phyloP scores from a whole-genome alignment of 1,140 invertebrate species.

The Brachionus rubens region DNA sequence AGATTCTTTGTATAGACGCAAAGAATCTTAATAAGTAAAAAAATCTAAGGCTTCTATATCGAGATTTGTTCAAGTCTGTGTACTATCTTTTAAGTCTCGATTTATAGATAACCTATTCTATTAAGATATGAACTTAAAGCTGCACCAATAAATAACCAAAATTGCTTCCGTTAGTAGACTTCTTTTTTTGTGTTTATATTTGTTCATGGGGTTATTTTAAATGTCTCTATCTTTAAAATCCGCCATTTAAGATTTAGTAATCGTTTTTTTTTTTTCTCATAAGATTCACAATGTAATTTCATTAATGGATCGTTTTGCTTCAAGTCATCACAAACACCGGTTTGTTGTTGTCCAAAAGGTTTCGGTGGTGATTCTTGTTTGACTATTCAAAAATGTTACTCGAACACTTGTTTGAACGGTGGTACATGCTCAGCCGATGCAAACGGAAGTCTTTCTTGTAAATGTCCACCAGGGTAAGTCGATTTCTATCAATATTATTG shows the following conservation, averaged over 20 bases:
- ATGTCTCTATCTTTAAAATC: neutral
- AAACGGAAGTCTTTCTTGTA: neutral
- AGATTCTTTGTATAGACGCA: no score
- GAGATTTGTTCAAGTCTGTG: no score
- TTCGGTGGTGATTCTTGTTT: slow-evolving; percentile 19
- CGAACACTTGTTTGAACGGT: slow-evolving; percentile 37
- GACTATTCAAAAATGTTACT: neutral
- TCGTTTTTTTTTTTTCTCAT: neutral
- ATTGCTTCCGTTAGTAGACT: no score
- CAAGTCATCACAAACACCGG: neutral
- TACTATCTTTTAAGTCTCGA: no score
- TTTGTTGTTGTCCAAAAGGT: slow-evolving; percentile 44
- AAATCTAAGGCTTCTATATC: no score
- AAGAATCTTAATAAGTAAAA: no score
- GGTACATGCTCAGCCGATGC: neutral
- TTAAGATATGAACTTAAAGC: no score
- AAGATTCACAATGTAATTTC: slow-evolving; percentile 37
- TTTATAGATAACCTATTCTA: no score
- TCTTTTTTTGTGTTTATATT: no score
- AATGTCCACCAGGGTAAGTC: slow-evolving; percentile 36
- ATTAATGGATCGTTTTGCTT: slow-evolving; percentile 42
- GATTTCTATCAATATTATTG: neutral
- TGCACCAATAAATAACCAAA: no score
- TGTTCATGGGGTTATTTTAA: no score
- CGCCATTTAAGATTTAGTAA: no score